Percentiles rank a stretch among this genome's conserved stretches.
Evolutionary conservation across 1,140 invertebrate species (phyloP).

Genomic region (Drosophila murphyi): DNA sequence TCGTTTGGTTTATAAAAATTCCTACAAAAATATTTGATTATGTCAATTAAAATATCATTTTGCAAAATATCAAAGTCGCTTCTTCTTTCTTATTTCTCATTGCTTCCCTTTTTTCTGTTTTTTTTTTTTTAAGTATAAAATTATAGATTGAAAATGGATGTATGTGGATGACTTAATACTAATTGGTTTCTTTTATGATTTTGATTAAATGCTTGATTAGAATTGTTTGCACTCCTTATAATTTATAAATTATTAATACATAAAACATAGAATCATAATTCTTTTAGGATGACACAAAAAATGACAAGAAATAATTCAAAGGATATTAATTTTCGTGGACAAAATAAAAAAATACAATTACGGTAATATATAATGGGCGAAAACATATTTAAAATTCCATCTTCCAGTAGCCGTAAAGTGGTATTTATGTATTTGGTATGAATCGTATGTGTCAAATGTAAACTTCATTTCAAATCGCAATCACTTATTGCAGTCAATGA

Average conservation of each 20-base stretch:
- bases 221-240: constrained; percentile 66
- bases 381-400: constrained; percentile 18
- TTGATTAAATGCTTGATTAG: constrained; percentile 80
- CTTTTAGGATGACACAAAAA: constrained; percentile 38
- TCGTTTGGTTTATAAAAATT: constrained; percentile 29
- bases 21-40: constrained; percentile 37
- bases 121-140: constrained; percentile 4
- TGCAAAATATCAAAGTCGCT: constrained; percentile 26
- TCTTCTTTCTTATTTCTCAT: not conserved
- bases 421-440: constrained; percentile 63
- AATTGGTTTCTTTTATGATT: constrained; percentile 38
- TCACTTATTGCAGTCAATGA: constrained; percentile 76
- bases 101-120: constrained; percentile 2
- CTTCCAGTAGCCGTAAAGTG: constrained; percentile 9
- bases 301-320: constrained; percentile 40
- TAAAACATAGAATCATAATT: constrained; percentile 50
- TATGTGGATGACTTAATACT: constrained; percentile 51
- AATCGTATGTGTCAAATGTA: constrained; percentile 23
- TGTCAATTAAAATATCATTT: constrained; percentile 30
- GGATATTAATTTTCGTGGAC: constrained; percentile 2
- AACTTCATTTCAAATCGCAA: not conserved
- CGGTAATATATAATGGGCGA: not conserved
- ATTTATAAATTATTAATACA: constrained; percentile 59
- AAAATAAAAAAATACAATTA: constrained; percentile 21
- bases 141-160: not conserved